Evolutionary conservation across 1,140 invertebrate genomes (phyloP).

Genomic region (Rhopalosiphum padi): DNA sequence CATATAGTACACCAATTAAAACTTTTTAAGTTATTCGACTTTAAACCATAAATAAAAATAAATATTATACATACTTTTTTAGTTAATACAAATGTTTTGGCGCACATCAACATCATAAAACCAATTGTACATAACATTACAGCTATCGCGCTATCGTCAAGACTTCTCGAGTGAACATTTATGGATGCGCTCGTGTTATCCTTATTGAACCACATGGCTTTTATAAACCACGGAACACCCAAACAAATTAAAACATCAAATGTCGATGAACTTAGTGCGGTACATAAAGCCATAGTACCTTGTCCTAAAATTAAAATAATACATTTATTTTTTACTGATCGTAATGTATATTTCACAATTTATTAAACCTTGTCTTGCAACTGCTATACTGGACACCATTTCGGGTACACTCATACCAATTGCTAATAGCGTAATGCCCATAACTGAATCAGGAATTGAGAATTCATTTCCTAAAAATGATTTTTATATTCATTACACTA

Average conservation of each 20-base stretch:
- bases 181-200: slow-evolving; percentile 35
- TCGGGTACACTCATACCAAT: slow-evolving; percentile 87
- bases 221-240: slow-evolving; percentile 67
- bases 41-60: not conserved
- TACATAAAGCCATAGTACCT: slow-evolving; percentile 67
- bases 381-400: slow-evolving; percentile 81
- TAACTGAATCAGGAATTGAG: slow-evolving; percentile 75
- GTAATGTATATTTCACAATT: not conserved
- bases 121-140: slow-evolving; percentile 49
- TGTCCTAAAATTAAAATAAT: slow-evolving; percentile 62
- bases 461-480: slow-evolving; percentile 69
- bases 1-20: not conserved
- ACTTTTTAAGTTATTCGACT: not conserved
- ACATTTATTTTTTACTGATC: not conserved
- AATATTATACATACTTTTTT: slow-evolving; percentile 32
- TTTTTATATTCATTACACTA: not conserved
- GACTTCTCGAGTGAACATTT: slow-evolving; percentile 43
- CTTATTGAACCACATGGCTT: slow-evolving; percentile 63
- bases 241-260: slow-evolving; percentile 68
- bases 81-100: slow-evolving; percentile 35
- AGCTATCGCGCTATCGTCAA: slow-evolving; percentile 45
- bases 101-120: slow-evolving; percentile 38
- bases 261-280: slow-evolving; percentile 67
- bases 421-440: slow-evolving; percentile 85
- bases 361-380: slow-evolving; percentile 74